A percentile compares a stretch with the other conserved stretches of the same genome.
These are phyloP conservation scores for Drosophila neonasuta DNA, from an alignment of 2,888 invertebrate species.

Conservation along the genomic window DNA sequence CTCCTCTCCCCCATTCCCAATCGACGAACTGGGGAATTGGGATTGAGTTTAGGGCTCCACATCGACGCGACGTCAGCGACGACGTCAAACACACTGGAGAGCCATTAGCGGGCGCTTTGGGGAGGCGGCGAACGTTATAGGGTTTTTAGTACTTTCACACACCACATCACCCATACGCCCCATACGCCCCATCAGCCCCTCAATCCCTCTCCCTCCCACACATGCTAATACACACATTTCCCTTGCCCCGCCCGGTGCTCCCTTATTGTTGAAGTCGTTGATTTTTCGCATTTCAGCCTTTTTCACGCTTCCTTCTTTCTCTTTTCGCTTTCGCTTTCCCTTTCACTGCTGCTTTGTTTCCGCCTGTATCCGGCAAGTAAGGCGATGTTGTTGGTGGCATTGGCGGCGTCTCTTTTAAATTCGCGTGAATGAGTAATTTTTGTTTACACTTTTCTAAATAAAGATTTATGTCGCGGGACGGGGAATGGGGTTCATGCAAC, in stretches of 20 bases:
- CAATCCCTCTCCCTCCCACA: slow-evolving; percentile 25
- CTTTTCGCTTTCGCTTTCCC: slow-evolving; percentile 6
- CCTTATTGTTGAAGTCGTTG: slow-evolving; percentile 58
- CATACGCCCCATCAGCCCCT: neutral
- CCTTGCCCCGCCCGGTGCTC: slow-evolving; percentile 38
- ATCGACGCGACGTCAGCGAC: slow-evolving; percentile 1
- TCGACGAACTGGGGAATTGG: slow-evolving; percentile 20
- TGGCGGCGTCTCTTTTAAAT: slow-evolving; percentile 43
- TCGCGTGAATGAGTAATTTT: slow-evolving; percentile 74
- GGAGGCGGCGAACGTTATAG: slow-evolving; percentile 34
- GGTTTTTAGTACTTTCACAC: slow-evolving; percentile 42
- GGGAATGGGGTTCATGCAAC: slow-evolving; percentile 12
- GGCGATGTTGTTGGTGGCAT: neutral
- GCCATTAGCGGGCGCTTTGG: slow-evolving; percentile 66
- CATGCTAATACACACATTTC: slow-evolving; percentile 55
- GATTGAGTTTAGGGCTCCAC: neutral
- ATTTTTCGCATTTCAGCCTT: slow-evolving; percentile 74
- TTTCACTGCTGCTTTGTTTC: slow-evolving; percentile 44
- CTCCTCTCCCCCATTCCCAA: neutral
- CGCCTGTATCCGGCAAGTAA: slow-evolving; percentile 13
- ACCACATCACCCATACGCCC: slow-evolving; percentile 9
- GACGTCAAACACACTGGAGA: slow-evolving; percentile 67
- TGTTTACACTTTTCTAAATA: slow-evolving; percentile 76
- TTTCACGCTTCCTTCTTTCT: slow-evolving; percentile 51
- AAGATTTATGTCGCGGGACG: slow-evolving; percentile 70